These are phyloP conservation scores for Pterois miles DNA, from an alignment of 2,797 vertebrate species.

Conservation along the genomic window DNA sequence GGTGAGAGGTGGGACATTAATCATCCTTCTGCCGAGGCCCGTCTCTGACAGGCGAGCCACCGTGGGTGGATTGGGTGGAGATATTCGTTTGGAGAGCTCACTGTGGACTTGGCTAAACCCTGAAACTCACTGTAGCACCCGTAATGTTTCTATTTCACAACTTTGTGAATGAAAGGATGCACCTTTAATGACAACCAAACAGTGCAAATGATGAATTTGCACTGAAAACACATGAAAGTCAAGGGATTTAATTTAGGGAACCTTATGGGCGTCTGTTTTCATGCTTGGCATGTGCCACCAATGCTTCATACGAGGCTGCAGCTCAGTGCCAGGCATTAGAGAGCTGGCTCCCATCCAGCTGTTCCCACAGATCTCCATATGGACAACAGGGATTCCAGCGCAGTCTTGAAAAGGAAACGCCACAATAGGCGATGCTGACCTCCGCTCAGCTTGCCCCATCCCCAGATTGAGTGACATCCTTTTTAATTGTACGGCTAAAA, in stretches of 20 bases:
- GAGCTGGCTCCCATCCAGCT: constrained; percentile 54
- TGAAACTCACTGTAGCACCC: not conserved
- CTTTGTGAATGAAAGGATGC: not conserved
- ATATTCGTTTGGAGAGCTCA: constrained; percentile 45
- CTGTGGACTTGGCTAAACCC: constrained; percentile 46
- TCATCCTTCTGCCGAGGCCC: constrained; percentile 74
- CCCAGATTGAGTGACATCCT: constrained; percentile 64
- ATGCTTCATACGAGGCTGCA: constrained; percentile 22
- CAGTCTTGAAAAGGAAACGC: constrained; percentile 31
- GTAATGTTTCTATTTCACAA: not conserved
- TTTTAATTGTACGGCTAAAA: constrained; percentile 64
- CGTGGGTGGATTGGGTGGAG: constrained; percentile 58
- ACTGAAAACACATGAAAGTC: constrained; percentile 2
- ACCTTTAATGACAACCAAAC: constrained; percentile 18
- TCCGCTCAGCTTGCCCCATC: constrained; percentile 44
- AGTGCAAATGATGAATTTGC: not conserved
- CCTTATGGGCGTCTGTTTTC: constrained; percentile 41
- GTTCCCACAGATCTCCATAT: constrained; percentile 51
- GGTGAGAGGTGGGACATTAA: constrained; percentile 81
- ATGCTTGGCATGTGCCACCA: constrained; percentile 40
- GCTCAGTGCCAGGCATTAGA: constrained; percentile 35
- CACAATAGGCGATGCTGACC: constrained; percentile 61
- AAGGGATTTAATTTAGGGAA: constrained; percentile 38
- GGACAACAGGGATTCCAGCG: constrained; percentile 44
- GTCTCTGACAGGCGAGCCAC: constrained; percentile 59